These are phyloP conservation scores for Emydocephalus ijimae DNA, from an alignment of 2,113 vertebrate species.

Conservation along the genomic window DNA sequence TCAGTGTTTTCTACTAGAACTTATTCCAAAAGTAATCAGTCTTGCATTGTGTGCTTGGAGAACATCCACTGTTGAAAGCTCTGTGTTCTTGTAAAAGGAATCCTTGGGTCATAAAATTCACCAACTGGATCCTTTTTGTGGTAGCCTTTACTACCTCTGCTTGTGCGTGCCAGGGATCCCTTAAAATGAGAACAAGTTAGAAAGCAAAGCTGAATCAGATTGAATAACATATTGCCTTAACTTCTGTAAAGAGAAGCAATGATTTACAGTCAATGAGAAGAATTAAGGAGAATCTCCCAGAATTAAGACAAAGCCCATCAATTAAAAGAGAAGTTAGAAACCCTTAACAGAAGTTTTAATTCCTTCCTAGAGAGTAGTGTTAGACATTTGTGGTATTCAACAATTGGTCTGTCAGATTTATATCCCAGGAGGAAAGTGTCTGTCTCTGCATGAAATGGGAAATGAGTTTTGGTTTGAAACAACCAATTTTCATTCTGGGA, in stretches of 20 bases:
- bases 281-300: constrained; percentile 6
- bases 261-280: constrained; percentile 1
- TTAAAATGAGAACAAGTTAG: background rate
- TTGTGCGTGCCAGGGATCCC: background rate
- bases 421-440: background rate
- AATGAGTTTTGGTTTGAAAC: background rate
- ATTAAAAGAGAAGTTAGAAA: background rate
- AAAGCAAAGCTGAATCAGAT: background rate
- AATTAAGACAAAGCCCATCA: background rate
- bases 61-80: background rate
- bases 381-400: background rate
- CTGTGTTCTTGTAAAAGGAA: background rate
- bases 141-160: background rate
- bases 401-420: background rate
- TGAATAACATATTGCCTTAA: constrained; percentile 1
- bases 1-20: background rate
- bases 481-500: background rate
- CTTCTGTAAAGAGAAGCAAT: background rate
- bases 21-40: background rate
- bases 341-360: background rate
- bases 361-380: background rate
- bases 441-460: background rate
- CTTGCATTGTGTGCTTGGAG: background rate
- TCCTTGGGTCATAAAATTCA: background rate
- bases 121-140: background rate